A percentile compares a stretch with the other conserved stretches of the same genome.
phyloP scores from a whole-genome alignment of 2,113 vertebrate species.

The Scopus umbretta region DNA sequence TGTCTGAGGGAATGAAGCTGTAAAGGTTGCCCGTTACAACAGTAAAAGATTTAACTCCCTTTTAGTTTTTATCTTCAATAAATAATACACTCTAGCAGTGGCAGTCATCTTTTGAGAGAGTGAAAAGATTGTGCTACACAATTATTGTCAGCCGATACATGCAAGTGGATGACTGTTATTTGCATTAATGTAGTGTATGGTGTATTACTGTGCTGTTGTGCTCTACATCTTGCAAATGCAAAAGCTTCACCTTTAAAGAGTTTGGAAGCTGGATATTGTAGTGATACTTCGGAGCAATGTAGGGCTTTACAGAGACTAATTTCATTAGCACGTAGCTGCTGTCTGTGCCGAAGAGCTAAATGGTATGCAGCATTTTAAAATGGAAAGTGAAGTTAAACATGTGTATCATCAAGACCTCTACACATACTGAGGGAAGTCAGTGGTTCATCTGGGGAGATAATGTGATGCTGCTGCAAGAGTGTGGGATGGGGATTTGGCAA shows the following conservation, averaged over 20 bases:
- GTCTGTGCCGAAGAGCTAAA: background rate
- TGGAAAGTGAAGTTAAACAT: background rate
- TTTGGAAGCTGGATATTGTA: background rate
- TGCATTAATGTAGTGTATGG: background rate
- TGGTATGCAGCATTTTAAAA: background rate
- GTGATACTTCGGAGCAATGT: background rate
- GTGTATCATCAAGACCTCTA: background rate
- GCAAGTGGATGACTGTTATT: background rate
- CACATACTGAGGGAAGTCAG: background rate
- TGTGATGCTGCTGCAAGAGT: background rate
- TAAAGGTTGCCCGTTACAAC: background rate
- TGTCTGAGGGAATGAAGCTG: background rate
- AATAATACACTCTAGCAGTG: background rate
- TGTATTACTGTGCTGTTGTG: background rate
- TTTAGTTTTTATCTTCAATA: background rate
- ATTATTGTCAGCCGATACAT: background rate
- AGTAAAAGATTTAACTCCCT: background rate
- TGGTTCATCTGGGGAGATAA: background rate
- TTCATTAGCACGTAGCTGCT: background rate
- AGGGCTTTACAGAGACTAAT: background rate
- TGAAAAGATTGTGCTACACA: background rate
- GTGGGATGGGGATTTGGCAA: background rate
- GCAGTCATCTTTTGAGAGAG: background rate
- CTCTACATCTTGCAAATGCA: background rate
- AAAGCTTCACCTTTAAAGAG: background rate